These are phyloP conservation scores for Campopleginae sp. DNA, from an alignment of 2,888 invertebrate genomes.

Conservation along the genomic window DNA sequence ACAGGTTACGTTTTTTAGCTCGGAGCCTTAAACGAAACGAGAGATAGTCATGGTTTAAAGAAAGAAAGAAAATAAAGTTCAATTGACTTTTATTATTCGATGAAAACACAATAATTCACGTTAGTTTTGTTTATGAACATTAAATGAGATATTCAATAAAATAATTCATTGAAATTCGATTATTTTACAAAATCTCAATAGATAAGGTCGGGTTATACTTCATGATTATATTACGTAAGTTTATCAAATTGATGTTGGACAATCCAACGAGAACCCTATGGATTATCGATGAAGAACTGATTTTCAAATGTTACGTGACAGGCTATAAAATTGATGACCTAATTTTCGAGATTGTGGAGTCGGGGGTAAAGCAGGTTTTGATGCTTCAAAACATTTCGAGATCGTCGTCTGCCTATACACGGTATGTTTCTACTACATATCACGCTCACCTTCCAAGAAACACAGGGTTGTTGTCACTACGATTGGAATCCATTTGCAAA, in stretches of 20 bases:
- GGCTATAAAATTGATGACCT: neutral
- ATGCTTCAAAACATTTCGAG: slow-evolving; percentile 42
- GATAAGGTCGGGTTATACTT: neutral
- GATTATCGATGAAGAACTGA: neutral
- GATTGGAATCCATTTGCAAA: slow-evolving; percentile 53
- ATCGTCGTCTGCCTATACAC: slow-evolving; percentile 37
- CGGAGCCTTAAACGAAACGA: neutral
- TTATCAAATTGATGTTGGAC: neutral
- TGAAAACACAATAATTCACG: neutral
- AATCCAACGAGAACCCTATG: neutral
- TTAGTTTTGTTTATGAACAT: neutral
- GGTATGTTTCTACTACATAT: slow-evolving; percentile 39
- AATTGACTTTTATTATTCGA: neutral
- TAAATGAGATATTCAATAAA: neutral
- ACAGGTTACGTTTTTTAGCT: neutral
- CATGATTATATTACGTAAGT: neutral
- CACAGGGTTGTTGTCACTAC: slow-evolving; percentile 31
- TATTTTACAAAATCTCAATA: neutral
- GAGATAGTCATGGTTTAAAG: neutral
- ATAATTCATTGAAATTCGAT: neutral
- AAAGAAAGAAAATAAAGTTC: neutral
- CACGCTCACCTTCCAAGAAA: slow-evolving; percentile 23
- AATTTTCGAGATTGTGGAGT: neutral
- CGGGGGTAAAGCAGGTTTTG: slow-evolving; percentile 35
- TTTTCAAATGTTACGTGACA: neutral